A percentile compares a stretch with the other conserved stretches of the same genome.
Evolutionary conservation across 2,797 vertebrate genomes (phyloP).

Genomic region (Hafferia zeledoni): DNA sequence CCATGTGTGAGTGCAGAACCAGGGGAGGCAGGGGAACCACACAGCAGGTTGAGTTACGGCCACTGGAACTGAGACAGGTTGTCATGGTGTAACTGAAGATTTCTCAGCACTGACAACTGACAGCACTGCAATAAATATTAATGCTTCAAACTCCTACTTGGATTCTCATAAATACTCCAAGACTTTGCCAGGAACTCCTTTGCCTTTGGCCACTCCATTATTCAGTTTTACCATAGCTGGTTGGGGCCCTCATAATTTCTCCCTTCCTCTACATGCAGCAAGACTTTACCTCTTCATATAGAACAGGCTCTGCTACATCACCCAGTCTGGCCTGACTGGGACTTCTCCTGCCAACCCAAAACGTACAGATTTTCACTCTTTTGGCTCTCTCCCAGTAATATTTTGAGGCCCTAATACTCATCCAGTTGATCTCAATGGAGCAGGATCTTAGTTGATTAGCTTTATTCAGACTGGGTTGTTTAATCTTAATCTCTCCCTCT

Average conservation of each 20-base stretch:
- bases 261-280: background rate
- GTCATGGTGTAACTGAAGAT: conserved; percentile 9
- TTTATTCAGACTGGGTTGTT: background rate
- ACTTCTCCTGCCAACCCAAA: background rate
- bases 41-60: conserved; percentile 21
- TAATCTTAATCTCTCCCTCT: background rate
- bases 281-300: background rate
- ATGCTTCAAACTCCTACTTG: conserved; percentile 15
- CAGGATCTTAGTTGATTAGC: conserved; percentile 15
- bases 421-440: background rate
- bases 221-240: conserved; percentile 17
- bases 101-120: conserved; percentile 40
- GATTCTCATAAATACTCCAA: conserved; percentile 13
- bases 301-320: background rate
- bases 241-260: background rate
- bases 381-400: background rate
- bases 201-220: conserved; percentile 8
- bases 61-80: conserved; percentile 26
- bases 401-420: background rate
- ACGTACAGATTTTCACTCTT: background rate
- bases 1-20: background rate
- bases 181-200: background rate
- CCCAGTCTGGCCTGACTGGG: background rate
- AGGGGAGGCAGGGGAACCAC: background rate
- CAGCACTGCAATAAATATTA: conserved; percentile 26